Conservation (phyloP, 2,113 vertebrate species). For the Artemisiospiza belli region DNA sequence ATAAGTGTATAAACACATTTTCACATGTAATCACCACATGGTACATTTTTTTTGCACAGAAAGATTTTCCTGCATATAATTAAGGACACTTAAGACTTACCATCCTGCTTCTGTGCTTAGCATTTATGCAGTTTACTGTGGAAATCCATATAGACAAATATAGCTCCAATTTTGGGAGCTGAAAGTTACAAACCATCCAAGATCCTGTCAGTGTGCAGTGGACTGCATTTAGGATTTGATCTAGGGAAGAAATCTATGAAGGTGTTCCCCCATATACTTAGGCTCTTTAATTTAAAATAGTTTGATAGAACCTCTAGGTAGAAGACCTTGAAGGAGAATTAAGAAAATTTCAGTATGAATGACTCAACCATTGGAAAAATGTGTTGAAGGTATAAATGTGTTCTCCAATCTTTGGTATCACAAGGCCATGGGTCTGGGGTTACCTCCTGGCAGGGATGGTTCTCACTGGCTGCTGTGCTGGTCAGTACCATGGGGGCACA, state of each 20-base stretch:
- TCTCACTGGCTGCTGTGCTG: neutral
- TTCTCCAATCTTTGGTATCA: neutral
- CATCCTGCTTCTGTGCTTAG: neutral
- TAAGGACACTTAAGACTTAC: neutral
- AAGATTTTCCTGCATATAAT: neutral
- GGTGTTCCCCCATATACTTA: neutral
- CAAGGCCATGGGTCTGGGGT: neutral
- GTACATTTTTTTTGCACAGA: neutral
- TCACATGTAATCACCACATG: neutral
- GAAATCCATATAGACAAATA: neutral
- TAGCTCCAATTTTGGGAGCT: neutral
- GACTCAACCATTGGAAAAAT: neutral
- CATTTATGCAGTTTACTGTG: neutral
- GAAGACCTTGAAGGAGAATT: neutral
- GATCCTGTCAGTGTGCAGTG: neutral
- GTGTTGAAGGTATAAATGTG: neutral
- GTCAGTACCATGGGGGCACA: accelerated
- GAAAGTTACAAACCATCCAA: neutral
- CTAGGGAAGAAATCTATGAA: neutral
- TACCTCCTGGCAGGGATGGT: neutral
- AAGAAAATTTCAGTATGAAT: neutral
- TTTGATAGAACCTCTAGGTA: neutral
- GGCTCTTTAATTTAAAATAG: neutral
- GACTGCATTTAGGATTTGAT: neutral
- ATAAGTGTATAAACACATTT: neutral